These are phyloP conservation scores for Syrmaticus mikado DNA, from an alignment of 2,113 vertebrate genomes.

Conservation along the genomic window DNA sequence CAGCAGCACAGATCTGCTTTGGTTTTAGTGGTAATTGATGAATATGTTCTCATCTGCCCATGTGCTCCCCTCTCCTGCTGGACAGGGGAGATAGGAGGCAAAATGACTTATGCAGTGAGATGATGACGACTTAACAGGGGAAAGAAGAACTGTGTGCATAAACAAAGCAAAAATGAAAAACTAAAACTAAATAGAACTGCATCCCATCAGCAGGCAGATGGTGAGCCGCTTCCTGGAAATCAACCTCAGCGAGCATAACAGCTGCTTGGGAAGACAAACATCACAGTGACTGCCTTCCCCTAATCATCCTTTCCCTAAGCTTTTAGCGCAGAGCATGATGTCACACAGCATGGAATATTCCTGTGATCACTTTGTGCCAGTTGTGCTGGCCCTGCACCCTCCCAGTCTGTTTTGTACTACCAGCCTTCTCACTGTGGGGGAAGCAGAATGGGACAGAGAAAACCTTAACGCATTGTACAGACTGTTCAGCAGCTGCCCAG, in stretches of 20 bases:
- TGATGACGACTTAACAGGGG: not conserved
- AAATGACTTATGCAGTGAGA: not conserved
- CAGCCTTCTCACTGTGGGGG: not conserved
- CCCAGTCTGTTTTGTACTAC: not conserved
- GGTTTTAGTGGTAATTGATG: not conserved
- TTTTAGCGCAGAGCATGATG: not conserved
- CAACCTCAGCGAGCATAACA: not conserved
- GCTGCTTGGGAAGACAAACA: not conserved
- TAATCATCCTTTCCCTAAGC: not conserved
- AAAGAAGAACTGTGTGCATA: not conserved
- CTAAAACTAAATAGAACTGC: not conserved
- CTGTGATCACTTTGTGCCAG: not conserved
- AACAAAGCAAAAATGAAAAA: not conserved
- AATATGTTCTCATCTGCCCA: not conserved
- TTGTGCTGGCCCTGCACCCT: not conserved
- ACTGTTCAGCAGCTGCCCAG: not conserved
- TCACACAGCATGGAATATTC: not conserved
- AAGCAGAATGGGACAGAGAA: not conserved
- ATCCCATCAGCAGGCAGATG: not conserved
- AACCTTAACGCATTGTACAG: not conserved
- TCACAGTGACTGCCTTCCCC: not conserved
- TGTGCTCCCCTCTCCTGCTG: not conserved
- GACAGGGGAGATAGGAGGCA: not conserved
- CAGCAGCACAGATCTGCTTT: fast-evolving
- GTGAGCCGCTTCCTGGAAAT: not conserved